phyloP scores from a whole-genome alignment of 2,113 vertebrate genomes.

The Muscicapa adusta region DNA sequence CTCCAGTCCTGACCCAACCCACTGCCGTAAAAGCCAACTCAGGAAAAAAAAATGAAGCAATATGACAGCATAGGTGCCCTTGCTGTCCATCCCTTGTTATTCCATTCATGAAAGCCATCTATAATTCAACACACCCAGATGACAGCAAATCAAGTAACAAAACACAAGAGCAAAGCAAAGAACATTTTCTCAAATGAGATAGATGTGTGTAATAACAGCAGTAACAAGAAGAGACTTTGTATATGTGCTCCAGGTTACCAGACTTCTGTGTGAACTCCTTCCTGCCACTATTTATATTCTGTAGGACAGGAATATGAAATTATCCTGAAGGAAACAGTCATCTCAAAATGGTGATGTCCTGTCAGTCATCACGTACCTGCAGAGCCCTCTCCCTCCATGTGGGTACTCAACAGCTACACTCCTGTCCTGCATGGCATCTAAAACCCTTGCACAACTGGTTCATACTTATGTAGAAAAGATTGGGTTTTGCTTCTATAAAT shows the following conservation, averaged over 20 bases:
- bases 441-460: neutral
- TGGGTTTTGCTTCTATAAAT: neutral
- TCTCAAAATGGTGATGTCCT: neutral
- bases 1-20: neutral
- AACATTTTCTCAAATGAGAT: neutral
- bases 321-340: neutral
- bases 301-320: neutral
- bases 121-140: neutral
- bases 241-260: neutral
- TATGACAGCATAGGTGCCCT: neutral
- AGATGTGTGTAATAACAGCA: neutral
- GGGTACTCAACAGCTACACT: neutral
- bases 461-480: neutral
- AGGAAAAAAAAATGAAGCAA: neutral
- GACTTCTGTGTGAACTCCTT: neutral
- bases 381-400: neutral
- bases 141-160: neutral
- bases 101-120: neutral
- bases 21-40: neutral
- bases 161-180: neutral
- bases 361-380: accelerated
- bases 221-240: neutral
- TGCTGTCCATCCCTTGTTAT: neutral
- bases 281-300: neutral
- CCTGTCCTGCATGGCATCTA: neutral